Evolutionary conservation across 2,113 vertebrate species (phyloP), one percentile per base, ranked within the genome.

Genomic region (Hassar affinis): DNA sequence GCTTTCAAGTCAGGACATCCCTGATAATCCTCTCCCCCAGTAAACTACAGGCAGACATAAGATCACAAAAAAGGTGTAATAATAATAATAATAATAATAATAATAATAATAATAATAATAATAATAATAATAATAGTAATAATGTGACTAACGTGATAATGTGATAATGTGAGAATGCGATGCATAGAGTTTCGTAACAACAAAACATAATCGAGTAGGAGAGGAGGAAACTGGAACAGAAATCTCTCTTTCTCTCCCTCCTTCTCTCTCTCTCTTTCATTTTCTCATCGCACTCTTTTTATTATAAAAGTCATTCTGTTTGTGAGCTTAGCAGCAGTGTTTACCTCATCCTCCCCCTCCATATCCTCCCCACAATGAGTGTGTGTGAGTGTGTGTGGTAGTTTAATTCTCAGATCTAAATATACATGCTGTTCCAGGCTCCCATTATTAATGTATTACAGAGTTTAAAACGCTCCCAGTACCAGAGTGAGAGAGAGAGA

Each of bases 371-470:
- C 18, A 20, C 49, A 22, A 30, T 61, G 35, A 59, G 76, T 47
- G 78, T 79, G 56, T 79, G 57, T 79, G 56, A 59, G 77, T 79
- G 38, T 79, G 78, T 79, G 59, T 79, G 57, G 45, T 35, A 49
- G 35, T 79, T 64, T 64, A 64, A 79, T 62, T 59, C 57, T 79
- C 42, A 62, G 78, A 79, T 79, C 57, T 79, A 79, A 79, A 64
- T 79, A 79, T 79, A 79, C 78, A 62, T 49, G 38, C 78, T 62
- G 78, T 79, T 57, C 64, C 78, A 61, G 56, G 22, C 78, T 79
- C 49, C 38, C 57, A 79, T 79, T 62, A 79, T 79, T 79, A 62
- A 79, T 79, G 27, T 61, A 61, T 79, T 61, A 79, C 15, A 25
- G 57, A 17, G 42, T 61, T 25, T 78, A 45, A 79, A 79, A 49